phyloP scores from a whole-genome alignment of 2,113 vertebrate species.

The Hemiscyllium ocellatum region DNA sequence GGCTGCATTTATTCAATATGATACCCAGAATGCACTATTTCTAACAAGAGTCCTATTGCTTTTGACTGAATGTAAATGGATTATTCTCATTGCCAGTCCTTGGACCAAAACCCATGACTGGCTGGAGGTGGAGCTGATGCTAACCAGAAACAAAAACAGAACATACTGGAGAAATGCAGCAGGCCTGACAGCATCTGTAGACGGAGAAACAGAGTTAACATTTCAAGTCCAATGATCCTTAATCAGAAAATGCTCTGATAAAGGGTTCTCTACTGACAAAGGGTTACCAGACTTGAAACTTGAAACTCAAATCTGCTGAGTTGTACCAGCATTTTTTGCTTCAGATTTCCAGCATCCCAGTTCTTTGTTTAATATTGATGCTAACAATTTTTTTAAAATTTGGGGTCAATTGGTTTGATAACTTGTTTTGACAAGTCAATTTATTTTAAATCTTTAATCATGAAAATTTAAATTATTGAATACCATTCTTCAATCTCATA shows the following conservation, averaged over 20 bases:
- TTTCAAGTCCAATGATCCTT: too few species aligned
- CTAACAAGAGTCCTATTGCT: background rate
- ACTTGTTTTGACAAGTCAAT: background rate
- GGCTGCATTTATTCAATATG: background rate
- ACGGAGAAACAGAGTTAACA: too few species aligned
- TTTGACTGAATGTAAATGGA: constrained; percentile 7
- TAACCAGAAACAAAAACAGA: background rate
- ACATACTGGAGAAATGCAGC: too few species aligned
- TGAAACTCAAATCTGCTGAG: too few species aligned
- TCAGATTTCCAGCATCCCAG: too few species aligned
- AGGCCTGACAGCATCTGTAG: too few species aligned
- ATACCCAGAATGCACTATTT: background rate
- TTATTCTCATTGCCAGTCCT: background rate
- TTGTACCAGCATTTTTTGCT: too few species aligned
- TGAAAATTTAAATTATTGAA: background rate
- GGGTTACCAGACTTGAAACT: too few species aligned
- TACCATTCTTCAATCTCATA: background rate
- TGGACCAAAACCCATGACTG: background rate
- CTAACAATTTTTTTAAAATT: background rate
- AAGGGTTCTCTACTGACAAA: too few species aligned
- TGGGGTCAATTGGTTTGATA: background rate
- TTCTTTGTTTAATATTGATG: too few species aligned
- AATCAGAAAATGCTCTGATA: too few species aligned
- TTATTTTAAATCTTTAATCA: background rate
- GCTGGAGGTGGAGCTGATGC: background rate